Conservation (phyloP, 2,797 vertebrate species). For the Acrossocheilus fasciatus region DNA sequence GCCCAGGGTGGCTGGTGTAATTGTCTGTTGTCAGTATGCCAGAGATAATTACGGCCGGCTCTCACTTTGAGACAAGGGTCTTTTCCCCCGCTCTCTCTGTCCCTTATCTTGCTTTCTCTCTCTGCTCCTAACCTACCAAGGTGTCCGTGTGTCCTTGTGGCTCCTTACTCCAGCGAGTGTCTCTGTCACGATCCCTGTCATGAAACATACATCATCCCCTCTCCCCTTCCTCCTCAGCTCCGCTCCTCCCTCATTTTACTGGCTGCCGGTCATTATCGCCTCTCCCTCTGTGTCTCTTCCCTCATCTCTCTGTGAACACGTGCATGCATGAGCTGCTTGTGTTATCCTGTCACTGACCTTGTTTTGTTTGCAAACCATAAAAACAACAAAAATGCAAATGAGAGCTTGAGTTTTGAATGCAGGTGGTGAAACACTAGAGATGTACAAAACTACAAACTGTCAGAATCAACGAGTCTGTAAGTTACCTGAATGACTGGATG, state of each 20-base stretch:
- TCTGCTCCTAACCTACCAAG: conserved; percentile 44
- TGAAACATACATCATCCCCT: conserved; percentile 80
- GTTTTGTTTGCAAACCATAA: conserved; percentile 45
- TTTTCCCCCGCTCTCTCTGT: conserved; percentile 69
- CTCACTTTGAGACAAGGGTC: conserved; percentile 72
- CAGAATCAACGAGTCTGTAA: conserved; percentile 4
- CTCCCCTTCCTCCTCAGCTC: conserved; percentile 61
- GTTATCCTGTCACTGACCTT: conserved; percentile 40
- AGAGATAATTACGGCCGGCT: conserved; percentile 82
- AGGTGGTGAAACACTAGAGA: conserved; percentile 10
- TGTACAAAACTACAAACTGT: conserved; percentile 1
- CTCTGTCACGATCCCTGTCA: conserved; percentile 81
- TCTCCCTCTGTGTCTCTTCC: conserved; percentile 66
- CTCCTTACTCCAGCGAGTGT: conserved; percentile 73
- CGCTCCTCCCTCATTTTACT: conserved; percentile 76
- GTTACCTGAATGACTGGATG: conserved; percentile 1
- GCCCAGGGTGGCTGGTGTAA: conserved; percentile 81
- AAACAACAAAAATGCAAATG: conserved; percentile 46
- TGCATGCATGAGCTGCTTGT: conserved; percentile 13
- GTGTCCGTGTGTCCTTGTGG: conserved; percentile 77
- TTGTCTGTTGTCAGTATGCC: conserved; percentile 83
- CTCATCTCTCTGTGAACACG: conserved; percentile 20
- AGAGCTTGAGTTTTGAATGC: conserved; percentile 35
- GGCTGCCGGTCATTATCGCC: conserved; percentile 78
- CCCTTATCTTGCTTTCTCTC: conserved; percentile 46